Evolutionary conservation across 2,888 invertebrate genomes (phyloP), one percentile per base, ranked within the genome.

Genomic region (Creontiades dilutus): DNA sequence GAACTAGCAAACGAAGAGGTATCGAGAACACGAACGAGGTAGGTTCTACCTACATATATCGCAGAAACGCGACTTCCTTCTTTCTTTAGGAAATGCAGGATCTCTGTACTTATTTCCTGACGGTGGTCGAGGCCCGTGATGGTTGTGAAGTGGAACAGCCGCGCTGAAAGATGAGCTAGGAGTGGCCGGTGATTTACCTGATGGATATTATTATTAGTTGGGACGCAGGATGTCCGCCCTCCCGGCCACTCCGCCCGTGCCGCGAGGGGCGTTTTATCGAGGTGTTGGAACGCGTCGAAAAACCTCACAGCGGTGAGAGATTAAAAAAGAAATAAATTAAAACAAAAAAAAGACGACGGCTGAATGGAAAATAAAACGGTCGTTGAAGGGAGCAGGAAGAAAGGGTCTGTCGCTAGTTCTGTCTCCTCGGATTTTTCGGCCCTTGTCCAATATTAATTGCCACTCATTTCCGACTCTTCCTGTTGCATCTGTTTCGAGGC

Each of bases 191-290:
- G 85, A 85, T 85, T 85, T 85, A 85, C 85, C 85, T 61, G 85
- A 85, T 61, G 85, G 61, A 85, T 85, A 85, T 85, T 85, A 85
- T 85, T 85, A 85, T 57, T 85, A 61, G 57, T 28, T 37, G 61
- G 82, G 85, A 14, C 19, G 61, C 85, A 85, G 85, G 85, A 85
- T 85, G 61, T 85, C 85, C 85, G 85, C 85, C 85, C 37, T 28
- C 55, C 82, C 61, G 37, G 14, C 61, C 85, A 55, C 52, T 19
- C 14, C 55, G 19, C 57, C 55, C 52, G 23, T 55, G 76, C 76
- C 76, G 23, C 76, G 37, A 37, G 12, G 76, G 14, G 23, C 76
- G 76, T 19, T 28, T n/a, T n/a, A 47, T 47, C 46, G 82, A 82
- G 82, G 82, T 14, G 82, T 82, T 27, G 82, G 82, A 81, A 81